Percentiles rank a stretch among this genome's conserved stretches.
phyloP scores from a whole-genome alignment of 2,888 invertebrate genomes.

The Dendrolimus pini region DNA sequence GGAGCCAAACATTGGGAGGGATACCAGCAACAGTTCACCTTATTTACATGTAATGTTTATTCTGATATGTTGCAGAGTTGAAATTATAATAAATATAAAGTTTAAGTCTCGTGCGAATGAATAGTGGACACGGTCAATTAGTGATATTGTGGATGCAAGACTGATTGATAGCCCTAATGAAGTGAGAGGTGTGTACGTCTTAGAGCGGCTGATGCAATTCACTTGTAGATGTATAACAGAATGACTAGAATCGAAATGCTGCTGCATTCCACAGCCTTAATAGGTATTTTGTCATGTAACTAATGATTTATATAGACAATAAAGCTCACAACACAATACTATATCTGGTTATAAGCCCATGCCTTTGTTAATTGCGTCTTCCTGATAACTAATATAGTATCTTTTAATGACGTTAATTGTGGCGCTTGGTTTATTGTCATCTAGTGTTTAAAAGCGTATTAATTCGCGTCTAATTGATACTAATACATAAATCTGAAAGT shows the following conservation, averaged over 20 bases:
- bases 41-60: too few species aligned
- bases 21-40: too few species aligned
- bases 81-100: too few species aligned
- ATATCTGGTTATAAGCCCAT: background rate
- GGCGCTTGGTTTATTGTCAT: background rate
- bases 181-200: slow-evolving; percentile 50
- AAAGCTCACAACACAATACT: slow-evolving; percentile 13
- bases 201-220: slow-evolving; percentile 49
- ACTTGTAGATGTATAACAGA: slow-evolving; percentile 45
- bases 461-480: too few species aligned
- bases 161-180: slow-evolving; percentile 33
- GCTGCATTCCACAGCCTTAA: slow-evolving; percentile 45
- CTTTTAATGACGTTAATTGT: background rate
- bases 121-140: too few species aligned
- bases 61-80: too few species aligned
- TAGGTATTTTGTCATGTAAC: slow-evolving; percentile 33
- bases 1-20: too few species aligned
- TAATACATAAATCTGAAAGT: too few species aligned
- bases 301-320: slow-evolving; percentile 23
- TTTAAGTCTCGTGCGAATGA: too few species aligned
- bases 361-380: background rate
- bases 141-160: background rate
- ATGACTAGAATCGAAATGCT: slow-evolving; percentile 37
- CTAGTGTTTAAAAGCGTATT: too few species aligned
- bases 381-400: background rate